phyloP scores from a whole-genome alignment of 2,797 vertebrate genomes.

The Chelon auratus region DNA sequence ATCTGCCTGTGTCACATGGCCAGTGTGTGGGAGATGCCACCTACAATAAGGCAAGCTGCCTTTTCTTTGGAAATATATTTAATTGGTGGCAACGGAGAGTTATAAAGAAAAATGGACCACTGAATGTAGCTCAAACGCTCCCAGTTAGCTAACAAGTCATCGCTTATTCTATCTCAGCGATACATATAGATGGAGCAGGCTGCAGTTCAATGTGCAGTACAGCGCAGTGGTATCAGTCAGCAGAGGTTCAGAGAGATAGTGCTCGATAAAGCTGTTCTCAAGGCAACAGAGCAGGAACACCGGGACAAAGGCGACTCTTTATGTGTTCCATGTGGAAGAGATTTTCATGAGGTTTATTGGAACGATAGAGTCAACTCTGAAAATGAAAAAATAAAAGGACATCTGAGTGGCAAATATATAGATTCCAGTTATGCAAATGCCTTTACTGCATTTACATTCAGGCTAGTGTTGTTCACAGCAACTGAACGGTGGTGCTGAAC shows the following conservation, averaged over 20 bases:
- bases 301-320: background rate
- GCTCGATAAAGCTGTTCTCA: background rate
- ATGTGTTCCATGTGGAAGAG: background rate
- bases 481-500: constrained; percentile 10
- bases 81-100: constrained; percentile 40
- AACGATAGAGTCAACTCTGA: background rate
- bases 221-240: background rate
- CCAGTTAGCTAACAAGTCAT: constrained; percentile 5
- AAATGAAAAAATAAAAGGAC: background rate
- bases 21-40: constrained; percentile 63
- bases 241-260: background rate
- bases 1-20: constrained; percentile 57
- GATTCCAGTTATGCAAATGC: background rate
- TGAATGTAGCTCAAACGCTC: background rate
- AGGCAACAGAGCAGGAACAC: background rate
- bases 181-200: background rate
- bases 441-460: background rate
- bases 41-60: constrained; percentile 49
- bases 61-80: constrained; percentile 53
- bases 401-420: background rate
- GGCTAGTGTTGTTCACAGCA: background rate
- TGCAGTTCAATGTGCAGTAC: background rate
- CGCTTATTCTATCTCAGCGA: constrained; percentile 1
- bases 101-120: background rate
- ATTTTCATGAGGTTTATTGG: background rate